A percentile compares a stretch with the other conserved stretches of the same genome.
These are phyloP conservation scores for Crioceris asparagi DNA, from an alignment of 2,888 invertebrate species.

Conservation along the genomic window DNA sequence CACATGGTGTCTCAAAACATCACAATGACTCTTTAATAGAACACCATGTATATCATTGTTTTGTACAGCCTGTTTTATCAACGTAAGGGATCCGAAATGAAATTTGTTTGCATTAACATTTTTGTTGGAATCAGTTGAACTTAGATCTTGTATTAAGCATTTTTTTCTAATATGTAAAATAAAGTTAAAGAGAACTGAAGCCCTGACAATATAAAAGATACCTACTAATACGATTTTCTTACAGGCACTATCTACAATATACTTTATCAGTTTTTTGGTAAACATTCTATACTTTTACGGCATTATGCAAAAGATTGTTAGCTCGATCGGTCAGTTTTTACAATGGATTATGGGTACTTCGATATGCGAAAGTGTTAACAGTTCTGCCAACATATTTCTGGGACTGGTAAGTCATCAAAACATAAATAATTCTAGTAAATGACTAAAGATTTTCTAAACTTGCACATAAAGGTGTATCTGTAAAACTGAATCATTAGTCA, in stretches of 20 bases:
- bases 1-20: no score
- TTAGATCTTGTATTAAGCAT: neutral
- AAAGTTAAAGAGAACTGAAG: no score
- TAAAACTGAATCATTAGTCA: no score
- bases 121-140: neutral
- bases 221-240: conserved; percentile 17
- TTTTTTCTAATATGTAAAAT: no score
- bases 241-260: conserved; percentile 78
- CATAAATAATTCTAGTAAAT: no score
- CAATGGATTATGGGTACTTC: conserved; percentile 71
- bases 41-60: no score
- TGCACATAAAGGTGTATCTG: no score
- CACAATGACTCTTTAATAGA: no score
- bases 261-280: conserved; percentile 87
- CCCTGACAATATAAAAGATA: neutral
- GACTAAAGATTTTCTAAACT: no score
- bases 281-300: conserved; percentile 84
- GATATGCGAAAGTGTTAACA: conserved; percentile 87
- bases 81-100: no score
- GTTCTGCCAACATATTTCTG: conserved; percentile 88
- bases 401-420: conserved; percentile 82
- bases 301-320: conserved; percentile 74
- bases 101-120: no score
- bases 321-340: conserved; percentile 69
- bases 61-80: no score